Conservation (phyloP, 2,113 vertebrate species). For the Conger conger region DNA sequence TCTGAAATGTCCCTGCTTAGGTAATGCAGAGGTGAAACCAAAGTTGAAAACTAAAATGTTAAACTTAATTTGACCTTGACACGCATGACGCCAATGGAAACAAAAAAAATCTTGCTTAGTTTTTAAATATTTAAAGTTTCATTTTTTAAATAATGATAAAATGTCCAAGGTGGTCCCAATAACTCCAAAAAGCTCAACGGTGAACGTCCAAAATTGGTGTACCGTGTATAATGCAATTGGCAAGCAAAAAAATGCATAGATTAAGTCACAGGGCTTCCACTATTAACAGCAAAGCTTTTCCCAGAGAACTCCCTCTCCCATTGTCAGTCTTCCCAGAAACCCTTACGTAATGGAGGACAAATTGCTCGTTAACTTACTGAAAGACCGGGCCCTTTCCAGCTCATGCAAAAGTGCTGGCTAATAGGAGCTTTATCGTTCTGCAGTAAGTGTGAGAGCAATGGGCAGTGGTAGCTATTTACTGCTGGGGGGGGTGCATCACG, state of each 20-base stretch:
- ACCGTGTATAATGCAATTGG: no score
- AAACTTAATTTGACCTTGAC: neutral
- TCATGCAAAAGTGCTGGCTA: conserved; percentile 20
- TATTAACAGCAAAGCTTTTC: neutral
- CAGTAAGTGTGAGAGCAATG: neutral
- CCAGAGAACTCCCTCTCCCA: neutral
- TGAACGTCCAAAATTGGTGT: neutral
- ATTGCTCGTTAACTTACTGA: neutral
- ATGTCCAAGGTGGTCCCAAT: neutral
- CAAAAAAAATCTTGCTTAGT: neutral
- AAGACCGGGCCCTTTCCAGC: neutral
- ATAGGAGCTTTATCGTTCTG: conserved; percentile 47
- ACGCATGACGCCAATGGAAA: neutral
- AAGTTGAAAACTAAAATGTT: neutral
- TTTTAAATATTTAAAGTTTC: neutral
- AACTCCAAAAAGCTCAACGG: neutral
- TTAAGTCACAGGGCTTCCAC: neutral
- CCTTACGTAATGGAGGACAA: neutral
- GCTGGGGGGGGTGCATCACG: neutral
- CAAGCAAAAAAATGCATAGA: neutral
- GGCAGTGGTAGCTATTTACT: neutral
- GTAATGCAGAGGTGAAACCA: no score
- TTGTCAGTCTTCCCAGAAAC: neutral
- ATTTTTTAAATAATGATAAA: neutral
- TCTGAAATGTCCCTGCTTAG: no score